Conservation (phyloP, 2,888 invertebrate species). For the Tinea pellionella region DNA sequence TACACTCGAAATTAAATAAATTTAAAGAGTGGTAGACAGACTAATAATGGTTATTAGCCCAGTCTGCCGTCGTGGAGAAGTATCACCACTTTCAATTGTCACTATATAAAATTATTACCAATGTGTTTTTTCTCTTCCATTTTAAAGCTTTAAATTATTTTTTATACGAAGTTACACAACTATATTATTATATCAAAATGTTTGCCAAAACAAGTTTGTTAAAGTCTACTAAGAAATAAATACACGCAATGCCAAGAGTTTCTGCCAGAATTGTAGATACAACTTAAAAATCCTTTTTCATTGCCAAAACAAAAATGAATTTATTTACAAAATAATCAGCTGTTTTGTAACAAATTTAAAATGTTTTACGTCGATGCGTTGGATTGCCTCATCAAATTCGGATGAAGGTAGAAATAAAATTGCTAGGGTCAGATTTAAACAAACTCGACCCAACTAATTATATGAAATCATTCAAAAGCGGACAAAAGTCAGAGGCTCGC, state of each 20-base stretch:
- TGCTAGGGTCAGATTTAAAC: slow-evolving; percentile 4
- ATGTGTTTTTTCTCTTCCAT: too few species aligned
- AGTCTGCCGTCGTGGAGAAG: too few species aligned
- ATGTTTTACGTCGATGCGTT: not conserved
- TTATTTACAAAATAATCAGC: not conserved
- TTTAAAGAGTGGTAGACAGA: too few species aligned
- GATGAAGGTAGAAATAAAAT: slow-evolving; percentile 1
- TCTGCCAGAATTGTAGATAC: slow-evolving; percentile 35
- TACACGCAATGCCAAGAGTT: slow-evolving; percentile 28
- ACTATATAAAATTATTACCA: too few species aligned
- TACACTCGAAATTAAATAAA: too few species aligned
- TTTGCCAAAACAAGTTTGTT: slow-evolving; percentile 14
- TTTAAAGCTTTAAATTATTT: too few species aligned
- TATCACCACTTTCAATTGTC: too few species aligned
- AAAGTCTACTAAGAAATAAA: slow-evolving; percentile 31
- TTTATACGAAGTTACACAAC: too few species aligned
- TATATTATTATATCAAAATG: not conserved
- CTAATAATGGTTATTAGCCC: too few species aligned
- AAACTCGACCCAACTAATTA: slow-evolving; percentile 8
- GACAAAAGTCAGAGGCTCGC: slow-evolving; percentile 4
- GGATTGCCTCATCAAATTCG: not conserved
- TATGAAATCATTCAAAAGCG: slow-evolving; percentile 10
- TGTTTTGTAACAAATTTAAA: not conserved
- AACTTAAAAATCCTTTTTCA: not conserved
- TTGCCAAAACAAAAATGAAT: slow-evolving; percentile 10